Base-by-base conservation (phyloP, 2,797 vertebrate genomes). In the Cottoperca gobio region DNA sequence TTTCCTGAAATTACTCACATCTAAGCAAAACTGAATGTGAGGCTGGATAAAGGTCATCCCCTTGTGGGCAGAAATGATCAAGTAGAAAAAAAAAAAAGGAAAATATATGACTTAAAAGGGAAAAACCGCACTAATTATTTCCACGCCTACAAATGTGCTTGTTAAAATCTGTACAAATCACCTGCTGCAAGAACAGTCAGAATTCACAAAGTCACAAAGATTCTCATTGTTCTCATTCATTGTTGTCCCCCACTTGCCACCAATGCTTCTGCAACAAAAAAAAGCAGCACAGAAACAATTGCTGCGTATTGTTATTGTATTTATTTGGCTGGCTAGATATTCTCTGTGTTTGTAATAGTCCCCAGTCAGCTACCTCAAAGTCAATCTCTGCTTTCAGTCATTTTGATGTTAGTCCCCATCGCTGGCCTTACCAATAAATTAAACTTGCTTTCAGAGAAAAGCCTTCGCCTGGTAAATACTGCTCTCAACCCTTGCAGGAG, bases 381-480 rank as follows among this genome's bases (percentile, higher is more conserved):
- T 87, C 77, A 70, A 31, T 61, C 43, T 43, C 31, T 65, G 64
- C 60, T 71, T 74, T 67, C 49, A 73, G 53, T 83, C 43, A 79
- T 84, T 86, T 86, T 86, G 84, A 70, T 64, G 71, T 85, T 81
- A 70, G 81, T 85, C 65, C 45, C 62, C 70, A 53, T 88, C 43
- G 45, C 76, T 23, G 37, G 66, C 70, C 43, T 66, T 12, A 76
- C 46, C 73, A 65, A 73, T 83, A 87, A 81, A 85, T 89, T 70
- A 72, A 45, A 83, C 70, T 42, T 61, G 43, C 76, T 81, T 62
- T 74, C 60, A 77, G 58, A 69, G 70, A 84, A 83, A 90, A 84
- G 62, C 65, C 48, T 6, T 6, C 2, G 55, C 69, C 83, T 89
- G 88, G 89, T 91, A 90, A 93, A 91, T 78, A 86, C 84, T 78